These are phyloP conservation scores for Notodonta ziczac DNA, from an alignment of 2,888 invertebrate species.

Conservation along the genomic window DNA sequence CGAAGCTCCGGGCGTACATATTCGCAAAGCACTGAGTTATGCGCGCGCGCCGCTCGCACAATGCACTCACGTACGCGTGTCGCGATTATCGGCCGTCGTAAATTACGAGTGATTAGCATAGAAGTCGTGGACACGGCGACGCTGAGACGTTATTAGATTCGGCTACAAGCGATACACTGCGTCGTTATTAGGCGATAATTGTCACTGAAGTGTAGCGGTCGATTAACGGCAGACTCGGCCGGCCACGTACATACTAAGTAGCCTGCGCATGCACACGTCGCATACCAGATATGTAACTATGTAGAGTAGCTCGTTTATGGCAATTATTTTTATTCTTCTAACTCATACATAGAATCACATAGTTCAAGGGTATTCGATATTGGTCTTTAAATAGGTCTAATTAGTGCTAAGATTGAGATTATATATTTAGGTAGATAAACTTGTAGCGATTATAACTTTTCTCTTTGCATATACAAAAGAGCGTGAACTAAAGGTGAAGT, in stretches of 20 bases:
- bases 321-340: slow-evolving; percentile 27
- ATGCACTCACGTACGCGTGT: slow-evolving; percentile 79
- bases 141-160: slow-evolving; percentile 73
- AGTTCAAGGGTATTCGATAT: too few species aligned
- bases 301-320: slow-evolving; percentile 30
- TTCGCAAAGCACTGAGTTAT: slow-evolving; percentile 44
- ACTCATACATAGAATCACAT: slow-evolving; percentile 11
- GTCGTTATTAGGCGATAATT: slow-evolving; percentile 81
- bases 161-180: slow-evolving; percentile 65
- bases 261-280: slow-evolving; percentile 45
- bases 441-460: neutral
- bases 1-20: slow-evolving; percentile 42
- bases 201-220: slow-evolving; percentile 75
- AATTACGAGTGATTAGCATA: slow-evolving; percentile 81
- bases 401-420: neutral
- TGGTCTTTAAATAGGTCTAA: slow-evolving; percentile 14
- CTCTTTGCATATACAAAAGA: neutral
- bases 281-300: slow-evolving; percentile 41
- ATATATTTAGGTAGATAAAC: too few species aligned
- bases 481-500: neutral
- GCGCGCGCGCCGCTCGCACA: slow-evolving; percentile 63
- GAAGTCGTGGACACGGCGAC: slow-evolving; percentile 70
- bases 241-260: slow-evolving; percentile 65
- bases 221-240: slow-evolving; percentile 74
- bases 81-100: slow-evolving; percentile 81